phyloP scores from a whole-genome alignment of 2,888 invertebrate species.

The Hypena proboscidalis region DNA sequence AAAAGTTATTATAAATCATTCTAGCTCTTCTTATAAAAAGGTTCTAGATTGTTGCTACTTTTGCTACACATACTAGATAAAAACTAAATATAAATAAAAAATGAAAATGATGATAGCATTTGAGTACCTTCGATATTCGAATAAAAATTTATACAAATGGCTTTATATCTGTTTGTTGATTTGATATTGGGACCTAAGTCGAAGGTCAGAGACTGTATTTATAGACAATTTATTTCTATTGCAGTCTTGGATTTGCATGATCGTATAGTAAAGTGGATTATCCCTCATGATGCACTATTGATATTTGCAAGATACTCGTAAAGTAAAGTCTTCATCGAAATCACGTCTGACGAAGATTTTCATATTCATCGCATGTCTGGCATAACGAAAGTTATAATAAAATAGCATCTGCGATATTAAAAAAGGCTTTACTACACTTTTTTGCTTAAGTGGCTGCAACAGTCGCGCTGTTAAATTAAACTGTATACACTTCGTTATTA shows the following conservation, averaged over 20 bases:
- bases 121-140: no score
- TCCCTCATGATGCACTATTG: constrained; percentile 67
- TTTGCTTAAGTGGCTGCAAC: constrained; percentile 2
- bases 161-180: constrained; percentile 43
- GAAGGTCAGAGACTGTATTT: constrained; percentile 57
- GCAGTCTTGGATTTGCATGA: constrained; percentile 66
- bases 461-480: constrained; percentile 1
- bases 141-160: constrained; percentile 35
- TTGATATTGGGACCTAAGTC: constrained; percentile 37
- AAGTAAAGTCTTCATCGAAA: constrained; percentile 61
- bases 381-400: constrained; percentile 23
- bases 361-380: constrained; percentile 39
- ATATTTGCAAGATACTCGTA: constrained; percentile 62
- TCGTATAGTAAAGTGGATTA: constrained; percentile 65
- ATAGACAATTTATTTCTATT: constrained; percentile 63
- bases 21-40: no score
- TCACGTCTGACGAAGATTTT: constrained; percentile 45
- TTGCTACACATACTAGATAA: no score
- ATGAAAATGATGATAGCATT: constrained; percentile 3
- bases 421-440: constrained; percentile 21
- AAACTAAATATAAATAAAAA: background rate
- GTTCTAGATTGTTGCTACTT: no score
- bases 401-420: constrained; percentile 39
- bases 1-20: no score
- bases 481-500: background rate